Base-by-base conservation (phyloP, 2,888 invertebrate species). In the Schrankia costaestrigalis region DNA sequence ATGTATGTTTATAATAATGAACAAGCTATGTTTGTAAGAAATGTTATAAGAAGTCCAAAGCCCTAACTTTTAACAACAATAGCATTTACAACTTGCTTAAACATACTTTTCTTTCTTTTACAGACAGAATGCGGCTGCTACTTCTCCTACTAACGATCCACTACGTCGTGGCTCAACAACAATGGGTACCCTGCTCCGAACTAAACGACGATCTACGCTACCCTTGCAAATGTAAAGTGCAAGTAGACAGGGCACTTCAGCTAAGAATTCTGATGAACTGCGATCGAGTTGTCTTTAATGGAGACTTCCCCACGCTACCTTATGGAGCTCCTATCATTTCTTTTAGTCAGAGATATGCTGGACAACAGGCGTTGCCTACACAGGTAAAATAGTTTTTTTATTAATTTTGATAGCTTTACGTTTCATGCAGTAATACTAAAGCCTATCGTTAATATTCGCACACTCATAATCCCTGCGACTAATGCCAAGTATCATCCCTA, bases 321-420 rank as follows among this genome's bases (percentile, higher is more conserved):
- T 92, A 92, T 63, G 93, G 93, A 26, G 94, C 94, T 12, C 95
- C 95, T 2, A 92, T 97, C 41, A 91, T 93, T 29, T 90, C 93
- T 5, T 95, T 94, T 77, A 92, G 93, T 37, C 96, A 96, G 71
- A 89, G 92, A 49, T 91, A 91, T 79, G 93, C 93, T 45, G 96
- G 96, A 0, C 93, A 94, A 59, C 96, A 96, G 71, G 91, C 91
- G 34, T 79, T 97, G 46, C 95, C 96, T 3, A 91, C 93, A 14
- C 93, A 93, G 87, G 93, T 93, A n/a, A n/a, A n/a, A n/a, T 57
- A 69, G 83, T 51, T 28, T n/a, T 17, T 8, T n/a, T n/a, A n/a
- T n/a, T n/a, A n/a, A 6, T 8, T 6, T 11, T 22, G 17, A 7
- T 17, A 21, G 21, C 10, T 5, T 4, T 9, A 9, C 19, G 8